Base-by-base conservation (phyloP, 37 sponge, comb jelly and placozoan species). In the Oopsacas minuta region DNA sequence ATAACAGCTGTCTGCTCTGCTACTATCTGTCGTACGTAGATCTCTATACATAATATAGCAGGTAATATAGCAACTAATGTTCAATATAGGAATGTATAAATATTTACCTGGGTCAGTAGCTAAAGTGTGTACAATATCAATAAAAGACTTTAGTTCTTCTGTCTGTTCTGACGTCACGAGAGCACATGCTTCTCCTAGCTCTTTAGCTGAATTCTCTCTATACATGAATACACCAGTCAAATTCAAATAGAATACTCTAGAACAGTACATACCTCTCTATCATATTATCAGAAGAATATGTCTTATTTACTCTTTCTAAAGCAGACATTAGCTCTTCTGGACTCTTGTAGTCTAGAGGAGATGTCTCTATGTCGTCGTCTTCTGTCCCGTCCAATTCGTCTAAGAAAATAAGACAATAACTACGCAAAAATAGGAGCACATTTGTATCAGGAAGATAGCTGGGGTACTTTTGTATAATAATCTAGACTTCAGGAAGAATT, bases 181-280 rank as follows among this genome's bases (percentile, higher is more conserved):
- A 5, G 28, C 1, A 61, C 75, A 25, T 7, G 75, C 75, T 10
- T 61, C 75, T 25, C 75, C 20, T 34, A 61, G 75, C 30, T 61
- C 75, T 34, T 61, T 61, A 61, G 75, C 75, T 61, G 75, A 20
- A 34, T 61, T 61, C 75, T 61, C 75, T 61, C 75, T 61, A 61
- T 34, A 61, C 49, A 15, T 17, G 49, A 15, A 42, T 42, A 42
- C 15, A 42, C 49, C 15, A 42, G 8, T 17, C 49, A 42, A 42
- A 42, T 42, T 17, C 49, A 42, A 8, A 42, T 17, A 17, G 15
- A 17, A 42, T 42, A 42, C 15, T 15, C 49, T 15, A 15, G 8
- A 17, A 42, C 49, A 42, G 12, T 42, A 42, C 49, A 42, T 61
- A 61, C 75, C 75, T 61, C 1, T 61, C 75, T n/a, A 61, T 25